phyloP scores from a whole-genome alignment of 2,888 invertebrate genomes.

The Agrochola lychnidis region DNA sequence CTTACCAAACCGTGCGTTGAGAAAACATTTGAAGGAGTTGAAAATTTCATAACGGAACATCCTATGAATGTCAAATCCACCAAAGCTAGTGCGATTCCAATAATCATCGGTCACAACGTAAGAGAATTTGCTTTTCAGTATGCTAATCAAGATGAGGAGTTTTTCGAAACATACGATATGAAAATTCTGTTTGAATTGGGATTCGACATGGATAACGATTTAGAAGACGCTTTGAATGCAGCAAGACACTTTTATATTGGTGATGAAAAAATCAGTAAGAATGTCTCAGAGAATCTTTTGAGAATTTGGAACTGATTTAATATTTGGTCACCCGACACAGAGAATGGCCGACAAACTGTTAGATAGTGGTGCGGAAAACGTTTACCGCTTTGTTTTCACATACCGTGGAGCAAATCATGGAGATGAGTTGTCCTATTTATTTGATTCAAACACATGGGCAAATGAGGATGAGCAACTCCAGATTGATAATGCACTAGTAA shows the following conservation, averaged over 20 bases:
- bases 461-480: constrained; percentile 45
- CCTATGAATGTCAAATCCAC: constrained; percentile 42
- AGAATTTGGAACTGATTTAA: constrained; percentile 38
- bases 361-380: constrained; percentile 23
- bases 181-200: constrained; percentile 33
- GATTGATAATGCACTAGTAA: constrained; percentile 36
- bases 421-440: constrained; percentile 56
- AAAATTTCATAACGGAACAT: constrained; percentile 44
- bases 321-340: constrained; percentile 47
- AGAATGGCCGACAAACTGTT: constrained; percentile 35
- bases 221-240: constrained; percentile 13
- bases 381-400: constrained; percentile 46
- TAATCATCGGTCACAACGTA: constrained; percentile 46
- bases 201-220: constrained; percentile 28
- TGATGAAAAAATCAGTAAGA: constrained; percentile 31
- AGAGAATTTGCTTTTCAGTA: constrained; percentile 38
- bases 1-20: constrained; percentile 49
- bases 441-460: constrained; percentile 19
- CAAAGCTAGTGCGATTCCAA: constrained; percentile 24
- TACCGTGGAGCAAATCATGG: constrained; percentile 51
- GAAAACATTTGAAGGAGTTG: constrained; percentile 50
- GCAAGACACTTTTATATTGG: constrained; percentile 43
- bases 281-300: constrained; percentile 14
- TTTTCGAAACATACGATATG: constrained; percentile 23
- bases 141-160: constrained; percentile 9